Evolutionary conservation across 2,888 invertebrate genomes (phyloP), one percentile per base, ranked within the genome.

Genomic region (Pelosia muscerda): DNA sequence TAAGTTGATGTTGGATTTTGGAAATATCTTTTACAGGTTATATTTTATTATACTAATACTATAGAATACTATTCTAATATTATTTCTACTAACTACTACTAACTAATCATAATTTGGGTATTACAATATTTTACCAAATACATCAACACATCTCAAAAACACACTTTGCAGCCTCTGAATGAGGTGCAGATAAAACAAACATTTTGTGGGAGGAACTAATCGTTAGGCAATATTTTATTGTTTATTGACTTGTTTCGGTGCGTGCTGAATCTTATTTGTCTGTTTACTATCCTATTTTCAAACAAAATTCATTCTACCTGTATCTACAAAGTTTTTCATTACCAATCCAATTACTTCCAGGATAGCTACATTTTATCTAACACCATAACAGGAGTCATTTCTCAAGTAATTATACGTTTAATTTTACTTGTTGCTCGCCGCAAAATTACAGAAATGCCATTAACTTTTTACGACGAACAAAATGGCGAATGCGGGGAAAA

Each of bases 391-490:
- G 78, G 73, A 76, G 74, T 83, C 81, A 84, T 82, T 84, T 79
- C 74, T 81, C 77, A 75, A 81, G 85, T 89, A 91, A 92, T 92
- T 90, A 91, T 87, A 86, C 88, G 87, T 90, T 91, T 90, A 90
- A 92, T 90, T 89, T 89, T 85, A 92, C 93, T 92, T 92, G 92
- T 93, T 92, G 92, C 91, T 87, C 80, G 82, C 84, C 86, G 81
- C 86, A 84, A 88, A 91, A 92, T 91, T 90, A 90, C 89, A 83
- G 87, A 80, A 84, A 86, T 82, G 86, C 85, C 85, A 92, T 93
- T 93, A 93, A 92, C 90, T 91, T 92, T 94, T 94, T 93, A 93
- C 91, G 93, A 88, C 82, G 85, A 88, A 90, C 92, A 89, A 92
- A 94, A 93, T 93, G 91, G 92, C 90, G 87, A 83, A 79, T 64